Percentiles rank a stretch among this genome's conserved stretches.
These are phyloP conservation scores for Sinella curviseta DNA, from an alignment of 1,140 invertebrate species.

Conservation along the genomic window DNA sequence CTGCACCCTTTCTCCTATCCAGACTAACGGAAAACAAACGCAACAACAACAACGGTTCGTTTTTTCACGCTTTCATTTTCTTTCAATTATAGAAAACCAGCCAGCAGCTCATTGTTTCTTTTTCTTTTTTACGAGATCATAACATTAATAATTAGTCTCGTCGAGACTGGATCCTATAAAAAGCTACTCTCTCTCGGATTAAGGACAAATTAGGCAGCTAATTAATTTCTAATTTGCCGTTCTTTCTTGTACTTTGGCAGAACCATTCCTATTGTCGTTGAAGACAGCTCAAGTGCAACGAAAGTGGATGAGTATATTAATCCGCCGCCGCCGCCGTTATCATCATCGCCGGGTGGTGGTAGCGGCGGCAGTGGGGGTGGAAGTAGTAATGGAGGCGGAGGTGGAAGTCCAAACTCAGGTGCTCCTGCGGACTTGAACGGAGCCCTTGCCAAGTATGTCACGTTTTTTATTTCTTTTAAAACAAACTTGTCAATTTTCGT, in stretches of 20 bases:
- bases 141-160: neutral
- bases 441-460: neutral
- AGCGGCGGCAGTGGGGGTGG: neutral
- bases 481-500: too few species aligned
- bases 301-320: neutral
- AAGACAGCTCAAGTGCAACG: slow-evolving; percentile 15
- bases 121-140: too few species aligned
- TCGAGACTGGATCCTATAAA: neutral
- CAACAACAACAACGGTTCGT: neutral
- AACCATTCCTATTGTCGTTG: neutral
- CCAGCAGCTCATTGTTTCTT: too few species aligned
- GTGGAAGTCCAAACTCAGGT: neutral
- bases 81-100: too few species aligned
- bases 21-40: neutral
- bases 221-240: too few species aligned
- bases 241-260: too few species aligned
- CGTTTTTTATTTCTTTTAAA: neutral
- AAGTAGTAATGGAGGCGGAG: neutral
- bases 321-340: neutral
- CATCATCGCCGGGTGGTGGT: neutral
- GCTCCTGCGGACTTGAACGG: neutral
- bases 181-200: neutral
- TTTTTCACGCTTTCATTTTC: too few species aligned
- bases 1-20: too few species aligned
- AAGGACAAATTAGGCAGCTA: too few species aligned